Evolutionary conservation across 2,797 vertebrate species (phyloP), one percentile per base, ranked within the genome.

Genomic region (Harpagifer antarcticus): DNA sequence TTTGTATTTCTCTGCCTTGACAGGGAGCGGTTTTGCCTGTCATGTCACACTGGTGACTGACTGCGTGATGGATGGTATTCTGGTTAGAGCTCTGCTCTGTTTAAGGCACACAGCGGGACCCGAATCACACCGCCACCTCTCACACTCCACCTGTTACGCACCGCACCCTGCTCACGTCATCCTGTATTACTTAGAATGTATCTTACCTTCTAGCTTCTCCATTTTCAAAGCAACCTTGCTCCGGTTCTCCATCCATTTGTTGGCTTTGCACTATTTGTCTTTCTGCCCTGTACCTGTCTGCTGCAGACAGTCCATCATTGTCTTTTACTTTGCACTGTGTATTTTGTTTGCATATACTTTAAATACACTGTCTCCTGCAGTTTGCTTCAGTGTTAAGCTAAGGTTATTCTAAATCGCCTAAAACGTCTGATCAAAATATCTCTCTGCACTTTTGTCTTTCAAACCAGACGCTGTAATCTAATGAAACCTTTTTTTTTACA

Each of bases 41-140:
- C 90, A 84, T 87, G 88, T 91, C 90, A 78, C 79, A 86, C 81
- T 89, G 84, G 91, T 88, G 91, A 87, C 78, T 90, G 88, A 80
- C 80, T 89, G 76, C 6, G 69, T 92, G 90, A 93, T 88, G 82
- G 85, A 92, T 92, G 86, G 80, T 74, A 83, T 86, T 88, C 84
- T 78, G 88, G 84, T 88, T 88, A 80, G 87, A 79, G 88, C 85
- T 67, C 56, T 68, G 69, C 83, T 91, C 83, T 83, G 78, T 89
- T 91, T 88, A 88, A 89, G 85, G 82, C 63, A 20, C 82, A 64
- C 89, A 82, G 84, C 40, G 45, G 82, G 84, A 76, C 61, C 61
- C 69, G 72, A 62, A 43, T 67, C 83, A 42, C 37, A 79, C 67
- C 54, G 9, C 82, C 76, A 68, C 86, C 89, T 71, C 85, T 78